These are phyloP conservation scores for Dryocosmus kuriphilus DNA, from an alignment of 2,888 invertebrate genomes.

Conservation along the genomic window DNA sequence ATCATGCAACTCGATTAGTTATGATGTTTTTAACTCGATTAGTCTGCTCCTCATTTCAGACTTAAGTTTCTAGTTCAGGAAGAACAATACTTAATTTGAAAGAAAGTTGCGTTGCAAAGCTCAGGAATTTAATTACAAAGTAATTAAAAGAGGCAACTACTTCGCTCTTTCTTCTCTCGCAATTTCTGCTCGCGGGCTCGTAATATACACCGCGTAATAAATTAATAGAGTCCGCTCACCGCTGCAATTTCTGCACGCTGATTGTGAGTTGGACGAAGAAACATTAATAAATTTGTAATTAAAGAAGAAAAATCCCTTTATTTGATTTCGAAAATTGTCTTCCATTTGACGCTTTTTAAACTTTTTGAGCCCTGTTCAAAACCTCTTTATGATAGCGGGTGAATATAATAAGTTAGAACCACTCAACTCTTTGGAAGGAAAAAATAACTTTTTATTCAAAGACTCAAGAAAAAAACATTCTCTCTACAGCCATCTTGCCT, in stretches of 20 bases:
- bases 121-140: conserved; percentile 69
- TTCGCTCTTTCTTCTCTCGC: conserved; percentile 46
- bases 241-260: conserved; percentile 59
- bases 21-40: too few species aligned
- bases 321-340: conserved; percentile 46
- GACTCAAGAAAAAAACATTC: too few species aligned
- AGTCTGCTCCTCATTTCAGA: conserved; percentile 47
- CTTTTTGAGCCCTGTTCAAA: not conserved
- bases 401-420: too few species aligned
- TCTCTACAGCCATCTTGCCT: too few species aligned
- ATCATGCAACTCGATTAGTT: conserved; percentile 40
- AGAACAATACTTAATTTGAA: conserved; percentile 56
- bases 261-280: conserved; percentile 39
- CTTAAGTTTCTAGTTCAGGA: conserved; percentile 12
- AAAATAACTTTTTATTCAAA: too few species aligned
- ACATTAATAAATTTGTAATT: conserved; percentile 71
- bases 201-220: conserved; percentile 72
- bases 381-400: too few species aligned
- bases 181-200: conserved; percentile 57
- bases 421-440: too few species aligned
- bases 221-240: conserved; percentile 72
- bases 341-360: conserved; percentile 48
- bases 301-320: conserved; percentile 60
- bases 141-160: conserved; percentile 71
- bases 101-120: conserved; percentile 45